Conservation (phyloP, 2,113 vertebrate species). For the Rousettus leschenaultii region DNA sequence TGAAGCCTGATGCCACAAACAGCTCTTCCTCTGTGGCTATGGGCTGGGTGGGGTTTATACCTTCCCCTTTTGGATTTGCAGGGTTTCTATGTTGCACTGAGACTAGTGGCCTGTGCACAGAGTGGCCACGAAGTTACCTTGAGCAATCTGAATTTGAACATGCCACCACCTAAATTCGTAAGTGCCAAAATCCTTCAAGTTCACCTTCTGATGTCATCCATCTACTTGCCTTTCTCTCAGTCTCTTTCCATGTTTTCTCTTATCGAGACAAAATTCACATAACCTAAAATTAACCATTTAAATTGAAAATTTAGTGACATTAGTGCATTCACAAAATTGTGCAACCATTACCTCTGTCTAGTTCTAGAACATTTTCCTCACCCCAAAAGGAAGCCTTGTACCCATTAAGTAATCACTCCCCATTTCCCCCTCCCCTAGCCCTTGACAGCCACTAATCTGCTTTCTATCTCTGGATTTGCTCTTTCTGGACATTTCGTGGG, state of each 20-base stretch:
- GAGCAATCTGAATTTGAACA: slow-evolving; percentile 86
- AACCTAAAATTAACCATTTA: background rate
- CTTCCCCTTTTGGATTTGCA: slow-evolving; percentile 70
- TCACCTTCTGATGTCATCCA: background rate
- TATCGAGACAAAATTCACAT: background rate
- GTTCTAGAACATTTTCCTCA: background rate
- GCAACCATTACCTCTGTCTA: background rate
- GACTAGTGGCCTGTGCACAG: slow-evolving; percentile 95
- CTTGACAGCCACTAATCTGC: background rate
- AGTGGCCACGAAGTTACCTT: slow-evolving; percentile 92
- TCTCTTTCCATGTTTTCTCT: background rate
- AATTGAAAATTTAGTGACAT: background rate
- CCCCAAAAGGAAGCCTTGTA: background rate
- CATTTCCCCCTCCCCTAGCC: background rate
- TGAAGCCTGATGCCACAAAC: too few relatives aligned
- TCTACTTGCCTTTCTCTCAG: background rate
- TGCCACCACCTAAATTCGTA: slow-evolving; percentile 96
- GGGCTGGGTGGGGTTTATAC: background rate
- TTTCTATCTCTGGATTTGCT: background rate
- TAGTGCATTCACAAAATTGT: background rate
- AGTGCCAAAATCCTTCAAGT: slow-evolving; percentile 76
- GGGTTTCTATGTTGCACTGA: slow-evolving; percentile 94
- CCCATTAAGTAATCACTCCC: background rate
- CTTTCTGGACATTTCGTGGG: background rate
- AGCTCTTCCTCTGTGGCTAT: background rate